Conservation (phyloP, 2,113 vertebrate genomes). For the Anolis carolinensis region DNA sequence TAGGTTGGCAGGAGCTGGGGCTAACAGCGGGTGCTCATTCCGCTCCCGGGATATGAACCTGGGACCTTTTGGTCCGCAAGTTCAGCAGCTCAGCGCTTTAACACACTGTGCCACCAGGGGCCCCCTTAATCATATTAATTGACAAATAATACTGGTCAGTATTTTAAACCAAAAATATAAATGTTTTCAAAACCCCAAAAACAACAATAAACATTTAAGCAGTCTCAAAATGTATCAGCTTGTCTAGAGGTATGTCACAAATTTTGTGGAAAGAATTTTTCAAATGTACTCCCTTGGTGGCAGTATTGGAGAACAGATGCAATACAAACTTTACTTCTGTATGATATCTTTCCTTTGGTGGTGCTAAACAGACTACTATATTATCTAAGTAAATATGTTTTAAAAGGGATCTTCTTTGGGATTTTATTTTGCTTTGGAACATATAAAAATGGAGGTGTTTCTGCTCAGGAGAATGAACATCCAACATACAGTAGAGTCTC, state of each 20-base stretch:
- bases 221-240: not conserved
- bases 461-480: too few relatives aligned
- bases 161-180: not conserved
- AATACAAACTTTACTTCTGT: not conserved
- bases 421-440: not conserved
- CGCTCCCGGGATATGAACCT: too few relatives aligned
- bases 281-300: conserved; percentile 52
- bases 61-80: too few relatives aligned
- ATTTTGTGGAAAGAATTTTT: not conserved
- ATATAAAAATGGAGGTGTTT: too few relatives aligned
- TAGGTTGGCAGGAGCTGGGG: too few relatives aligned
- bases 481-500: too few relatives aligned
- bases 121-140: not conserved
- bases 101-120: too few relatives aligned
- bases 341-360: not conserved
- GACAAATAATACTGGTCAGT: not conserved
- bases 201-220: not conserved
- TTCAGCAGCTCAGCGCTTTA: too few relatives aligned
- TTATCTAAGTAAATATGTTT: not conserved
- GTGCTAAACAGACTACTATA: not conserved
- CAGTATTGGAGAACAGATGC: conserved; percentile 60
- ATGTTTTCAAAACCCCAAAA: not conserved
- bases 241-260: not conserved
- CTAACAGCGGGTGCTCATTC: too few relatives aligned
- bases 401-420: not conserved